Evolutionary conservation across 2,113 vertebrate species (phyloP), one percentile per base, ranked within the genome.

Genomic region (Petroica traversi): DNA sequence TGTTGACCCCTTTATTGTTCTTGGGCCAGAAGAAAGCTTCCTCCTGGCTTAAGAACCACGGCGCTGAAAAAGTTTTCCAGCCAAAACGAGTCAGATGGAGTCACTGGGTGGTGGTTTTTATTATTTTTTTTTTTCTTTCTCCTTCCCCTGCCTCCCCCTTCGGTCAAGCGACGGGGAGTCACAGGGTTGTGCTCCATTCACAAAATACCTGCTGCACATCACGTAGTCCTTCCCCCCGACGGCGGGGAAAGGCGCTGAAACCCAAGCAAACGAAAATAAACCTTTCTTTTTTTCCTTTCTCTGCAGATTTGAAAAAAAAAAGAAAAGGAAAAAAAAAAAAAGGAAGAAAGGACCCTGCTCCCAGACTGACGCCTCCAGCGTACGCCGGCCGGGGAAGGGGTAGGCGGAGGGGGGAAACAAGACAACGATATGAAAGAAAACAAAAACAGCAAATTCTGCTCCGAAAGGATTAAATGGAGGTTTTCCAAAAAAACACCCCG

Each of bases 1-100:
- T 80, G 96, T 97, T 99, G 98, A 98, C 98, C 98, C 98, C 97
- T 97, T 98, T 97, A 99, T 99, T 99, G 98, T 99, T 98, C 98
- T 98, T 92, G 89, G 96, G 98, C 98, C 97, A 97, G 97, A 98
- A 98, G 97, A 98, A 98, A 97, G 98, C 98, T 98, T 98, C 98
- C 98, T 98, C 97, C 97, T 59, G 95, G 93, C 98, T 88, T 86
- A 85, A 96, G 95, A 93, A 75, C 94, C 68, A 84, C 91, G 67
- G 84, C 25, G 59, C 94, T 93, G 97, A 95, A 93, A 94, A 96
- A 92, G 91, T 89, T 92, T 94, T 96, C 96, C 95, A 97, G 97
- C 97, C 97, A 96, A 97, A 61, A 91, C 91, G 76, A 98, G 96
- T 96, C 97, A 85, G 71, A 49, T 84, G 36, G 95, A 46, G 95